phyloP scores from a whole-genome alignment of 2,888 invertebrate genomes.

The Uloborus plumipes region DNA sequence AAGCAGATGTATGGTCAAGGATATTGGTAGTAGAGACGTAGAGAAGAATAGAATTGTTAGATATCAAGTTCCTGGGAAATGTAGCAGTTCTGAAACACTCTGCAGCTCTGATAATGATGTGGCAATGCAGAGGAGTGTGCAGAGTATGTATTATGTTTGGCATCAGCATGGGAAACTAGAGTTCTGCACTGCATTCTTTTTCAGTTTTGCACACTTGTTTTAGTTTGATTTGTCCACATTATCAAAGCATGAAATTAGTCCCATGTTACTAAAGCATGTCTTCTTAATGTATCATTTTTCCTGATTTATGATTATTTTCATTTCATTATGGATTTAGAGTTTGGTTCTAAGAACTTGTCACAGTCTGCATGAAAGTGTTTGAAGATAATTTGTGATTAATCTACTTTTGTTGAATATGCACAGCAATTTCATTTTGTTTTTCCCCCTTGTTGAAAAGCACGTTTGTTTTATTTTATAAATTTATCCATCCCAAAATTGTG shows the following conservation, averaged over 20 bases:
- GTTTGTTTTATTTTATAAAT: too few relatives aligned
- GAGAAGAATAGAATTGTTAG: constrained; percentile 27
- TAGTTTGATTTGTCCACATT: background rate
- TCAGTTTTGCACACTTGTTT: background rate
- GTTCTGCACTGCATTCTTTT: background rate
- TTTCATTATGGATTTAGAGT: background rate
- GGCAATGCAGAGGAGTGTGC: constrained; percentile 3
- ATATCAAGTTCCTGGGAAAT: constrained; percentile 15
- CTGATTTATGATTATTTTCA: background rate
- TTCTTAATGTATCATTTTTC: background rate
- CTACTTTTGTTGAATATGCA: too few relatives aligned
- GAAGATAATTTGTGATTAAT: too few relatives aligned
- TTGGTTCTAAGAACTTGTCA: too few relatives aligned
- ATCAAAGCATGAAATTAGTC: background rate
- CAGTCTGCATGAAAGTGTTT: too few relatives aligned
- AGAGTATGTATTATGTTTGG: constrained; percentile 36
- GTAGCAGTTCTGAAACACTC: constrained; percentile 48
- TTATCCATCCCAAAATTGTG: too few relatives aligned
- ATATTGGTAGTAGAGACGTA: constrained; percentile 6
- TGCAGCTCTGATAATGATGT: constrained; percentile 45
- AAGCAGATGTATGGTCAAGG: constrained; percentile 5
- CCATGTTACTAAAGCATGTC: background rate
- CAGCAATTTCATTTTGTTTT: too few relatives aligned
- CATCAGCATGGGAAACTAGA: background rate
- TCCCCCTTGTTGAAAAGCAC: too few relatives aligned